Percentiles rank a stretch among this genome's conserved stretches.
Conservation (phyloP, 2,113 vertebrate genomes). For the Paradoxurus hermaphroditus region DNA sequence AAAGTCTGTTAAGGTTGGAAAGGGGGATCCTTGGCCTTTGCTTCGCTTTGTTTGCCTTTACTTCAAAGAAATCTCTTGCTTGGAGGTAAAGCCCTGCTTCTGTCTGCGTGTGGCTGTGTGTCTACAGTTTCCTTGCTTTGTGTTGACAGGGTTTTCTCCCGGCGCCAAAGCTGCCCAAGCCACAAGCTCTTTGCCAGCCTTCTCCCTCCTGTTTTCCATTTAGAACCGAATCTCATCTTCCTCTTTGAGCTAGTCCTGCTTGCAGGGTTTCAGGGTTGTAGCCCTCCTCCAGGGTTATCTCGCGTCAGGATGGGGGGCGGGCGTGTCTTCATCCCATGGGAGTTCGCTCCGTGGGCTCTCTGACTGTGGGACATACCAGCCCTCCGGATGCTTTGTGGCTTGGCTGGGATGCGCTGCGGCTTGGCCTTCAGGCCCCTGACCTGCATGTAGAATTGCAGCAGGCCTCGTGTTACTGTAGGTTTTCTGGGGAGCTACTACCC, state of each 20-base stretch:
- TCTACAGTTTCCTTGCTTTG: slow-evolving; percentile 49
- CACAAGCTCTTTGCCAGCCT: background rate
- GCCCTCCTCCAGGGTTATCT: background rate
- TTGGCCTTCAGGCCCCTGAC: background rate
- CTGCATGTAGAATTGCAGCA: background rate
- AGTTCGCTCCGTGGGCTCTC: background rate
- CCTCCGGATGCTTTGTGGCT: background rate
- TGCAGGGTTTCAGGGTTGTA: background rate
- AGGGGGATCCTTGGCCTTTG: slow-evolving; percentile 54
- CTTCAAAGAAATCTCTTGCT: slow-evolving; percentile 63
- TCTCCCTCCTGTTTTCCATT: slow-evolving; percentile 5
- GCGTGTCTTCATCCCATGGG: background rate
- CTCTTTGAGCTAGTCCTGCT: slow-evolving; percentile 26
- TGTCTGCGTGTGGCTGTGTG: background rate
- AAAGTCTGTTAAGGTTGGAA: background rate
- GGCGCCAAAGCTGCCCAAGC: background rate
- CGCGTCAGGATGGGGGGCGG: background rate
- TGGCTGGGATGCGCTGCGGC: background rate
- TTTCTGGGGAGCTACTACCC: background rate
- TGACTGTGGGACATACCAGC: background rate
- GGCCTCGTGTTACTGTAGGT: background rate
- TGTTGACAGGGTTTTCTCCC: background rate
- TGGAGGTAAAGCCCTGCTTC: slow-evolving; percentile 51
- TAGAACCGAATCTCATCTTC: slow-evolving; percentile 21
- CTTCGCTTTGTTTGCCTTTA: slow-evolving; percentile 54